These are phyloP conservation scores for Tetraodon nigroviridis DNA, from an alignment of 2,113 vertebrate genomes.

Conservation along the genomic window DNA sequence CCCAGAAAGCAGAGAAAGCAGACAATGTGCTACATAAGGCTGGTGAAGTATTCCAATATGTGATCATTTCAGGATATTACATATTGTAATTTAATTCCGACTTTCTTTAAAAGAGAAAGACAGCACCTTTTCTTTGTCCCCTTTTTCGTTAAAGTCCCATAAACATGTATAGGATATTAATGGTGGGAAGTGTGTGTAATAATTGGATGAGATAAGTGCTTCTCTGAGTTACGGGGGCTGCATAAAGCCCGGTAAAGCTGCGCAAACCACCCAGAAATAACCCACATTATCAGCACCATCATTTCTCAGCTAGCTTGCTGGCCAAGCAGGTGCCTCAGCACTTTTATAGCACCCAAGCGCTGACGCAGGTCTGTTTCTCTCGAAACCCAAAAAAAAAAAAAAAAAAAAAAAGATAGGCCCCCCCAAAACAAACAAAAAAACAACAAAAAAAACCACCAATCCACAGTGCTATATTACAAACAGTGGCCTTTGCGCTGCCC, in stretches of 20 bases:
- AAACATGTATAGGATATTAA: conserved; percentile 48
- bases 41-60: background rate
- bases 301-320: conserved; percentile 48
- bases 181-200: conserved; percentile 53
- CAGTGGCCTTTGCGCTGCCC: conserved; percentile 22
- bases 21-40: background rate
- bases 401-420: too few species aligned
- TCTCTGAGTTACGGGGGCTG: conserved; percentile 46
- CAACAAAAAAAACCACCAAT: conserved; percentile 19
- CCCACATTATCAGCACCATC: conserved; percentile 59
- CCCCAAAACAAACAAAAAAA: conserved; percentile 7
- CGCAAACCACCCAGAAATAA: conserved; percentile 68
- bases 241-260: conserved; percentile 56
- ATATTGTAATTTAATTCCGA: background rate
- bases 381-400: conserved; percentile 38
- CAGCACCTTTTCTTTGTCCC: conserved; percentile 1
- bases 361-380: conserved; percentile 55
- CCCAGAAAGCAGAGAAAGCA: background rate
- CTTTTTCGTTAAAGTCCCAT: conserved; percentile 26
- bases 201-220: conserved; percentile 68
- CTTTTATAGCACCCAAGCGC: conserved; percentile 65
- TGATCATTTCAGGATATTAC: too few species aligned
- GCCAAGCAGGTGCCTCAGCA: conserved; percentile 50
- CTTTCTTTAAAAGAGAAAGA: conserved; percentile 13
- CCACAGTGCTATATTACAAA: conserved; percentile 57